Conservation (phyloP, 2,797 vertebrate species). For the Spinus pinus region DNA sequence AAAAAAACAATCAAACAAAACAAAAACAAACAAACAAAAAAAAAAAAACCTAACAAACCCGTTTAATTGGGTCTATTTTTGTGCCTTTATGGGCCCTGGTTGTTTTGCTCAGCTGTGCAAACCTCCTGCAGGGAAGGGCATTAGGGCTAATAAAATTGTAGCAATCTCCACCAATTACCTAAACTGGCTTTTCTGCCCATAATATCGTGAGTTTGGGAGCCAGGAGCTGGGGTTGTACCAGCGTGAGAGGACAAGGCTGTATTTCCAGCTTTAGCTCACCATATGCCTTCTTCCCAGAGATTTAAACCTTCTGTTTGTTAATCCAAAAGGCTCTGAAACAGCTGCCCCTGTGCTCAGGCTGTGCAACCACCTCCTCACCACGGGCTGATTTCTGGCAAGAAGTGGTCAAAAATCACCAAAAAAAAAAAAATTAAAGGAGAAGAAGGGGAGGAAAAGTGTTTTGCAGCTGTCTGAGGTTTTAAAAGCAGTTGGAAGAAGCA, state of each 20-base stretch:
- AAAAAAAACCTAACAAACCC: neutral
- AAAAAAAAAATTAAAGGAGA: neutral
- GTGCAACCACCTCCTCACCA: fast-evolving
- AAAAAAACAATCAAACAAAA: too few species aligned
- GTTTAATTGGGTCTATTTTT: neutral
- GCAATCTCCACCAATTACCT: neutral
- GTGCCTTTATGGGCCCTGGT: neutral
- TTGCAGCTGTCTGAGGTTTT: neutral
- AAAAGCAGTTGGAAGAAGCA: neutral
- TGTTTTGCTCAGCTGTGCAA: neutral
- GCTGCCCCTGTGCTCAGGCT: neutral
- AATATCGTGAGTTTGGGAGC: neutral
- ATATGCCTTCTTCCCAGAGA: neutral
- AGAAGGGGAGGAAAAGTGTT: fast-evolving
- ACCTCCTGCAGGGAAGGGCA: neutral
- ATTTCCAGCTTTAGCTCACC: neutral
- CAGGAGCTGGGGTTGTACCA: neutral
- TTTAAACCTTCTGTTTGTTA: neutral
- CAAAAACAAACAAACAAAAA: too few species aligned
- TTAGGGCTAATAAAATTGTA: neutral
- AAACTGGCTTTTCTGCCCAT: neutral
- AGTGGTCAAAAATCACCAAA: neutral
- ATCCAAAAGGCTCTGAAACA: neutral
- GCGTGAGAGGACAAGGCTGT: neutral
- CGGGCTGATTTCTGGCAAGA: neutral